These are phyloP conservation scores for Coleophora deauratella DNA, from an alignment of 2,888 invertebrate species.

Conservation along the genomic window DNA sequence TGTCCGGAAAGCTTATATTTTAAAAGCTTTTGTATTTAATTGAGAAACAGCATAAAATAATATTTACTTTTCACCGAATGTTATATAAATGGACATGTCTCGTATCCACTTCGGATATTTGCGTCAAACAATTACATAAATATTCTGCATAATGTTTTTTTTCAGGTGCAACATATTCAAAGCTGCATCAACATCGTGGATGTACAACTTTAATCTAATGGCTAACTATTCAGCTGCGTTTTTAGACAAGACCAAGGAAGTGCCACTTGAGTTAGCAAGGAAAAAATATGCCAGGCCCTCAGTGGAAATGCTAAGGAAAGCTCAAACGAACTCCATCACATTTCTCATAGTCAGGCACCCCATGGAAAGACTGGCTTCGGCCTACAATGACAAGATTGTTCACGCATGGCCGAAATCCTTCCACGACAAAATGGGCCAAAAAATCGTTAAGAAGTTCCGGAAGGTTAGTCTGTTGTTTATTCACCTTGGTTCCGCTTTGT, in stretches of 20 bases:
- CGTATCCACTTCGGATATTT: no score
- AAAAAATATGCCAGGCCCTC: constrained; percentile 86
- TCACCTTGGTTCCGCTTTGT: neutral
- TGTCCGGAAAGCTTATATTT: no score
- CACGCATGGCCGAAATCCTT: constrained; percentile 87
- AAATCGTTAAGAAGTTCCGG: constrained; percentile 84
- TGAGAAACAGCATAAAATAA: no score
- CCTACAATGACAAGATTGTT: constrained; percentile 89
- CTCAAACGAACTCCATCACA: constrained; percentile 83
- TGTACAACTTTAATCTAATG: constrained; percentile 91
- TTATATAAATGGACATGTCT: no score
- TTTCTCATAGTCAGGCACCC: constrained; percentile 89
- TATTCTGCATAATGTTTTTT: neutral
- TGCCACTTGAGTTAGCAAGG: constrained; percentile 84
- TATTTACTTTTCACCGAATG: no score
- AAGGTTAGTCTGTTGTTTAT: constrained; percentile 52
- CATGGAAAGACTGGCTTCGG: constrained; percentile 83
- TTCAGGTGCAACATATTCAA: constrained; percentile 85
- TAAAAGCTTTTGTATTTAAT: no score
- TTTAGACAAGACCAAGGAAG: constrained; percentile 83
- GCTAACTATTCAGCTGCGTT: constrained; percentile 87
- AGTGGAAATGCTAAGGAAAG: constrained; percentile 80
- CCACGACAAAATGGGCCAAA: constrained; percentile 85
- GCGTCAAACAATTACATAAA: no score
- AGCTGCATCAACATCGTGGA: constrained; percentile 93